A percentile compares a stretch with the other conserved stretches of the same genome.
Evolutionary conservation across 1,140 invertebrate genomes (phyloP).

Genomic region (Papilio helenus): DNA sequence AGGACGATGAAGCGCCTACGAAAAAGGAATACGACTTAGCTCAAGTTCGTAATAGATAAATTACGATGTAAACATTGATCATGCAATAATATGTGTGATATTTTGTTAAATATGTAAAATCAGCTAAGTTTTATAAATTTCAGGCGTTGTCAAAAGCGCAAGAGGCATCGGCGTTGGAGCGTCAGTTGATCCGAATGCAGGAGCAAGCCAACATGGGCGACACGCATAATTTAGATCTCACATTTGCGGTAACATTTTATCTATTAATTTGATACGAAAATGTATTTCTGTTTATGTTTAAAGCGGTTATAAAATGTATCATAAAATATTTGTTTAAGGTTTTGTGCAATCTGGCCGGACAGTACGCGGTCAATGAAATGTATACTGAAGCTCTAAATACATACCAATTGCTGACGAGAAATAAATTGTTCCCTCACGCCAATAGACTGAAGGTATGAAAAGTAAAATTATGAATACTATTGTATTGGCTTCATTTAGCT

Average conservation of each 20-base stretch:
- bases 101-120: too few species aligned
- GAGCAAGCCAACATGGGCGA: constrained; percentile 95
- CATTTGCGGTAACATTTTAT: constrained; percentile 90
- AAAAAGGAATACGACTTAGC: constrained; percentile 67
- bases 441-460: constrained; percentile 90
- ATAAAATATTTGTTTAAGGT: constrained; percentile 85
- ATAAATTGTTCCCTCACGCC: constrained; percentile 93
- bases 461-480: constrained; percentile 32
- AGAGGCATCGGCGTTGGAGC: constrained; percentile 96
- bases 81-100: not conserved
- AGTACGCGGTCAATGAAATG: constrained; percentile 97
- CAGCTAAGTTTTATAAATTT: constrained; percentile 34
- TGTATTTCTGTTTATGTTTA: too few species aligned
- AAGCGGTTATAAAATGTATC: not conserved
- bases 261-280: not conserved
- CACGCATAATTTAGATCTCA: constrained; percentile 95
- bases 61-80: not conserved
- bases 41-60: constrained; percentile 51
- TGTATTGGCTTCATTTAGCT: not conserved
- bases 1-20: constrained; percentile 58
- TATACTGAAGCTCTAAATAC: constrained; percentile 97
- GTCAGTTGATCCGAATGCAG: constrained; percentile 93
- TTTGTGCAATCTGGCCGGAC: constrained; percentile 95
- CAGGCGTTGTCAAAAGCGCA: constrained; percentile 95
- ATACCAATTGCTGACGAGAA: constrained; percentile 95